Evolutionary conservation across 2,888 invertebrate genomes (phyloP).

Genomic region (Alviniconcha strummeri): DNA sequence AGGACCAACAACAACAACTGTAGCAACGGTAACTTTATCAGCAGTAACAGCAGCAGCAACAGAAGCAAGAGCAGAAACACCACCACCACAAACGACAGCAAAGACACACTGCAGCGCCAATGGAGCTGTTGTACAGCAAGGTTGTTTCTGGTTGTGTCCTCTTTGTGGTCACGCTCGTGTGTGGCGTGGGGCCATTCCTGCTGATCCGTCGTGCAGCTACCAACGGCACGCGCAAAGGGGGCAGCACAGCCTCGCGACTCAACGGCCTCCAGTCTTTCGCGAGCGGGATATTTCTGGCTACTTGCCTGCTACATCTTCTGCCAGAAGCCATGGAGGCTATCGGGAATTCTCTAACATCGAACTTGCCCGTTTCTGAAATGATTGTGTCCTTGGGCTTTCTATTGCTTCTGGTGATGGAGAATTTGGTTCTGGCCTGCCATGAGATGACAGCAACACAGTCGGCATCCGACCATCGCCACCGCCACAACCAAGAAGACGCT

Average conservation of each 20-base stretch:
- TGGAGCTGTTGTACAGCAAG: conserved; percentile 33
- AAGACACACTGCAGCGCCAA: too few relatives aligned
- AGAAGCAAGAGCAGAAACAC: background rate
- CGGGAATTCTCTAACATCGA: conserved; percentile 11
- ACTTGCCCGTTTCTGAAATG: conserved; percentile 10
- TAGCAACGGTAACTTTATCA: background rate
- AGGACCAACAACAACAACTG: background rate
- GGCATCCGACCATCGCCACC: background rate
- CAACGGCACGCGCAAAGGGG: background rate
- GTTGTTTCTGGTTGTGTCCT: conserved; percentile 31
- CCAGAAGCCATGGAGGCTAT: conserved; percentile 33
- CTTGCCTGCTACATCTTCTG: conserved; percentile 35
- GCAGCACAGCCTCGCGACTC: background rate
- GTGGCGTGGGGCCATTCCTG: conserved; percentile 26
- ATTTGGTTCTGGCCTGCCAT: background rate
- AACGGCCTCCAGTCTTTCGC: conserved; percentile 34
- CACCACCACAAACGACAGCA: background rate
- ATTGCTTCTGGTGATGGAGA: conserved; percentile 7
- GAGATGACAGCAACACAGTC: background rate
- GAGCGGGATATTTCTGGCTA: conserved; percentile 37
- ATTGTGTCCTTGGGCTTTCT: conserved; percentile 15
- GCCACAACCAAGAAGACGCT: background rate
- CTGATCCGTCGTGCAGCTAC: background rate
- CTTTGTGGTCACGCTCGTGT: conserved; percentile 27
- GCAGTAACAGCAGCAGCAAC: background rate